Evolutionary conservation across 2,113 vertebrate species (phyloP).

Genomic region (Daubentonia madagascariensis): DNA sequence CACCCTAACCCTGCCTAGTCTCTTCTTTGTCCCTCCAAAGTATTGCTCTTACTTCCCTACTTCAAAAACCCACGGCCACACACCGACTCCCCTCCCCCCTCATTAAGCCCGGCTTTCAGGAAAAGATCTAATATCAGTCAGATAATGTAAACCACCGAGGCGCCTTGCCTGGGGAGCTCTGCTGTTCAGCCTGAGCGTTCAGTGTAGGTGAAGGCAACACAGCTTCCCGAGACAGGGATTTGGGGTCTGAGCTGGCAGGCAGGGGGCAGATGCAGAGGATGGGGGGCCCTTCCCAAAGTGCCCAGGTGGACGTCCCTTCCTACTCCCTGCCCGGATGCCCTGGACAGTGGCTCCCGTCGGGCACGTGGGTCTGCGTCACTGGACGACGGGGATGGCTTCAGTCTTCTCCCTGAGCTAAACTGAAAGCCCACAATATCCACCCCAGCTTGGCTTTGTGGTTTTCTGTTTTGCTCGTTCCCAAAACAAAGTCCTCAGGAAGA

Average conservation of each 20-base stretch:
- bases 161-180: background rate
- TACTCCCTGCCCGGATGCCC: background rate
- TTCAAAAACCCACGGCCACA: background rate
- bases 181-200: background rate
- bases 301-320: background rate
- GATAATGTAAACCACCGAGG: background rate
- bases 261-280: background rate
- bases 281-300: background rate
- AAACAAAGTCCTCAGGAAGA: background rate
- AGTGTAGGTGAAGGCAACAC: fast-evolving
- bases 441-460: background rate
- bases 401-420: background rate
- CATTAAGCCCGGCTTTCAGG: background rate
- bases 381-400: background rate
- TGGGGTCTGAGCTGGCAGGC: background rate
- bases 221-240: background rate
- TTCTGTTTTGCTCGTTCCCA: background rate
- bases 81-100: background rate
- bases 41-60: background rate
- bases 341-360: background rate
- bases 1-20: background rate
- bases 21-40: background rate
- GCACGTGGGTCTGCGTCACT: background rate
- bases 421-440: background rate
- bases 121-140: background rate